These are phyloP conservation scores for Baryphthengus martii DNA, from an alignment of 2,113 vertebrate genomes.

Conservation along the genomic window DNA sequence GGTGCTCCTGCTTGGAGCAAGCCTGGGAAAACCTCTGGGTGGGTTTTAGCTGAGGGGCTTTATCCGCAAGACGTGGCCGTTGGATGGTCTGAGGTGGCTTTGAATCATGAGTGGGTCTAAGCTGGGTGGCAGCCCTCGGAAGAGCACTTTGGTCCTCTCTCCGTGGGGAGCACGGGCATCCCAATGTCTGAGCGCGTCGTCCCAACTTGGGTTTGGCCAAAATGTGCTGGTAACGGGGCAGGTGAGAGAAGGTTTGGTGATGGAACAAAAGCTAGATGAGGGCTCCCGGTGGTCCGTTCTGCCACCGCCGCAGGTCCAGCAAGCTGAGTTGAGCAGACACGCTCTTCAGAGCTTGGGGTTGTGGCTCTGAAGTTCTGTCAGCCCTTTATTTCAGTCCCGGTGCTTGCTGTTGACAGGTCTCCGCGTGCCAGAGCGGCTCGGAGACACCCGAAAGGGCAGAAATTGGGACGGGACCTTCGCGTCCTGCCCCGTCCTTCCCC, in stretches of 20 bases:
- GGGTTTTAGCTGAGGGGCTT: not conserved
- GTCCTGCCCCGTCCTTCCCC: not conserved
- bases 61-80: rapidly evolving
- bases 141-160: not conserved
- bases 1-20: not conserved
- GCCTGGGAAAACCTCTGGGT: not conserved
- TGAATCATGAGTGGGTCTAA: rapidly evolving
- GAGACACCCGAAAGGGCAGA: slow-evolving; percentile 13
- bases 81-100: not conserved
- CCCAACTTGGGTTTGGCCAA: not conserved
- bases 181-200: not conserved
- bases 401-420: slow-evolving; percentile 41
- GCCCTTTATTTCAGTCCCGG: slow-evolving; percentile 43
- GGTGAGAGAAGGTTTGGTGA: not conserved
- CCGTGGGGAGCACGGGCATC: not conserved
- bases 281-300: not conserved
- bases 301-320: not conserved
- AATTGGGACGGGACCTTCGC: not conserved
- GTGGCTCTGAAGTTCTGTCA: not conserved
- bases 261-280: not conserved
- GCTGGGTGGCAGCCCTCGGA: not conserved
- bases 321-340: not conserved
- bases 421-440: not conserved
- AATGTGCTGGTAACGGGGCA: not conserved
- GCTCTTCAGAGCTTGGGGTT: not conserved